Base-by-base conservation (phyloP, 1,140 invertebrate species). In the Drosophila sturtevanti region DNA sequence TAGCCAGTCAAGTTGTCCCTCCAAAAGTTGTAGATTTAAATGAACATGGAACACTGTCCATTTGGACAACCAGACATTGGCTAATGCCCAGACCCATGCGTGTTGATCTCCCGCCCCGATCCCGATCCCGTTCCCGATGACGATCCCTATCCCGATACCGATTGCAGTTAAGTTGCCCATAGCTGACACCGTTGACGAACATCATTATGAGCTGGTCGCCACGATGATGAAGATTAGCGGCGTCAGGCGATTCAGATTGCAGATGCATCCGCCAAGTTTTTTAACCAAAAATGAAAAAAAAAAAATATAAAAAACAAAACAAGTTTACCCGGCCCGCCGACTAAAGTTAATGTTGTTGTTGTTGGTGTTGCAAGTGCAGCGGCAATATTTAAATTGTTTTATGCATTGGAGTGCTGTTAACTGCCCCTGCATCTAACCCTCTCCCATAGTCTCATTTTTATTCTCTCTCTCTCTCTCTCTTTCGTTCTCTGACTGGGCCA, bases 321-420 rank as follows among this genome's bases (percentile, higher is more conserved):
- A 67, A 82, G 84, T 87, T 87, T 79, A 7, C 14, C 59, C 21
- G 12, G 2, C 48, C 16, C 18, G 38, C 38, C 16, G 24, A n/a
- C 27, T 37, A 22, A 18, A 16, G 24, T 35, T 55, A 69, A 59
- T 34, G 60, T 68, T 72, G 68, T 48, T 48, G 51, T 73, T 81
- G 68, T 41, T 60, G 72, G 64, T 87, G 79, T 89, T 87, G 84
- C 84, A 87, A 87, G 85, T 87, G 85, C 85, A 87, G 73, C 77
- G 70, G 80, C 85, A 84, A 89, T 89, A 89, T 89, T 89, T 89
- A 89, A 89, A 89, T 89, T 89, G 85, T 89, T 89, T 89, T 89
- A 89, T 89, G 87, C 84, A 73, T 84, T 78, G 68, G 73, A 84
- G 82, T 79, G 79, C 84, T 82, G 82, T 89, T 89, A 76, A 64